A percentile compares a stretch with the other conserved stretches of the same genome.
phyloP scores from a whole-genome alignment of 2,797 vertebrate species.

The Atherinosoma microstoma region DNA sequence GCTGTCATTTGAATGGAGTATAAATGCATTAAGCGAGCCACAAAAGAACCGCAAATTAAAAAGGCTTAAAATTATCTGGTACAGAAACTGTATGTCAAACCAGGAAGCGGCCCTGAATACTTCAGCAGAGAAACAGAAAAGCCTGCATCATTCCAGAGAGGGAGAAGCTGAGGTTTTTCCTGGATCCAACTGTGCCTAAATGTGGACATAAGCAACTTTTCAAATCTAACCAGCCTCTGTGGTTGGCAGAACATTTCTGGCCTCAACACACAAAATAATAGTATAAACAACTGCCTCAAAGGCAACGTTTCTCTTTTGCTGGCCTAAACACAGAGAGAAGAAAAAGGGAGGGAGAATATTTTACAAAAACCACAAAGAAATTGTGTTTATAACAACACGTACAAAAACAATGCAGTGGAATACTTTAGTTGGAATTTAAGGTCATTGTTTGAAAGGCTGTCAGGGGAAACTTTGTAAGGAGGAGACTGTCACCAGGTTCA shows the following conservation, averaged over 20 bases:
- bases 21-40: constrained; percentile 8
- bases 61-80: constrained; percentile 21
- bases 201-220: constrained; percentile 59
- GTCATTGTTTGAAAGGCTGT: constrained; percentile 47
- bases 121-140: constrained; percentile 25
- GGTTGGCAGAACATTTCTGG: constrained; percentile 58
- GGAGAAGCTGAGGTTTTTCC: constrained; percentile 62
- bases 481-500: constrained; percentile 53
- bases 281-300: constrained; percentile 71
- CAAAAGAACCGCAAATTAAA: constrained; percentile 18
- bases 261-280: constrained; percentile 60
- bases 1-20: constrained; percentile 17
- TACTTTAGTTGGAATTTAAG: constrained; percentile 46
- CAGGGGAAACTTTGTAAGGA: constrained; percentile 48
- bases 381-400: constrained; percentile 21
- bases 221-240: constrained; percentile 56
- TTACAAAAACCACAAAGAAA: constrained; percentile 44
- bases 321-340: constrained; percentile 56
- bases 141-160: constrained; percentile 49
- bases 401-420: constrained; percentile 54
- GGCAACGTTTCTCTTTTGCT: constrained; percentile 45
- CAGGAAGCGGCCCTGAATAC: constrained; percentile 36
- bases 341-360: constrained; percentile 34
- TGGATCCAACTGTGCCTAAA: constrained; percentile 51
- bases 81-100: constrained; percentile 12